Conservation (phyloP, 2,113 vertebrate genomes). For the Actinemys pallida region DNA sequence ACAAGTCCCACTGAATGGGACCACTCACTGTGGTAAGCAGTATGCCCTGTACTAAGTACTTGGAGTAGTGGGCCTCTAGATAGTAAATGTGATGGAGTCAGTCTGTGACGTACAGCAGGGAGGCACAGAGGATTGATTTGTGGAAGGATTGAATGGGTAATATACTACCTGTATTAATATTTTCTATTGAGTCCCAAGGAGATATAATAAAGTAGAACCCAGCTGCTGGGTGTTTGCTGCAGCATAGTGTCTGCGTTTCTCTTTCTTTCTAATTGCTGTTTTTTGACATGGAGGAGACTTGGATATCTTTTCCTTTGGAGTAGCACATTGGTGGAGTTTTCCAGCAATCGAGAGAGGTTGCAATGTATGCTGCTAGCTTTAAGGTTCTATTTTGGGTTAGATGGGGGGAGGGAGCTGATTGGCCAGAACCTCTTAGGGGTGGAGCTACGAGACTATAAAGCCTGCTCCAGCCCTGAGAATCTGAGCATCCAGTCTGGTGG, state of each 20-base stretch:
- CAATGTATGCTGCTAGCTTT: background rate
- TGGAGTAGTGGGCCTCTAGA: background rate
- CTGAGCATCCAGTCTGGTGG: background rate
- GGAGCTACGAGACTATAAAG: background rate
- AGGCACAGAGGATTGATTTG: background rate
- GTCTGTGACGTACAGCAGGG: rapidly evolving
- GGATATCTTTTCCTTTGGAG: background rate
- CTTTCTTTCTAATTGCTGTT: background rate
- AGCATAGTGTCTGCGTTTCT: background rate
- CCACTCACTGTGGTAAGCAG: background rate
- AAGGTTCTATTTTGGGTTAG: background rate
- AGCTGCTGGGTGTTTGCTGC: background rate
- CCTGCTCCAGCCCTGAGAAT: background rate
- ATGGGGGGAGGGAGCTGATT: background rate
- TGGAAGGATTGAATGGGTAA: background rate
- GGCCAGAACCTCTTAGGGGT: background rate
- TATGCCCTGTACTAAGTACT: background rate
- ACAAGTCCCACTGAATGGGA: background rate
- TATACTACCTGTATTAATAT: background rate
- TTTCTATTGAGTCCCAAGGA: background rate
- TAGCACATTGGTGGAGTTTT: background rate
- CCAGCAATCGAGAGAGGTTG: background rate
- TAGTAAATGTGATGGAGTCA: background rate
- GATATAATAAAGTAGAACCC: background rate
- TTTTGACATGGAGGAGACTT: background rate